Percentiles rank a stretch among this genome's conserved stretches.
Evolutionary conservation across 1,140 invertebrate genomes (phyloP).

Genomic region (Lucilia cuprina): DNA sequence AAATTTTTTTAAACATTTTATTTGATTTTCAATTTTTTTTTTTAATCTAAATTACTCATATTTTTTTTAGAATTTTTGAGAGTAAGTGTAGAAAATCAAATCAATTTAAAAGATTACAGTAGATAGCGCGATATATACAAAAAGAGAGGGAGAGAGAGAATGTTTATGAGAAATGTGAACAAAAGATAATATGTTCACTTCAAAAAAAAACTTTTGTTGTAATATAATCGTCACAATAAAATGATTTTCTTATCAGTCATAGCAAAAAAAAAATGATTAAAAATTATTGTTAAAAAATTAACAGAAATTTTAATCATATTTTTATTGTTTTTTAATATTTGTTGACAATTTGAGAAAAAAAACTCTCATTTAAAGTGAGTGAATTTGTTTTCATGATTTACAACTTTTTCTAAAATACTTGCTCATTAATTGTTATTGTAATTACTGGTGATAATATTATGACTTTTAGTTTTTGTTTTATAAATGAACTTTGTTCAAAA

Average conservation of each 20-base stretch:
- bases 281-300: no score
- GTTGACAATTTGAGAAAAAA: no score
- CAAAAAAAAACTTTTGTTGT: background rate
- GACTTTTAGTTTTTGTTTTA: background rate
- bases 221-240: background rate
- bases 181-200: background rate
- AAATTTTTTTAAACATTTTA: background rate
- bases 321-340: no score
- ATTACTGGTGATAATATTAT: background rate
- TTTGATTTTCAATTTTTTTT: background rate
- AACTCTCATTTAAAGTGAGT: no score
- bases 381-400: background rate
- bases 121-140: background rate
- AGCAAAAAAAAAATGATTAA: background rate
- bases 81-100: background rate
- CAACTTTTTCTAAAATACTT: background rate
- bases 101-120: background rate
- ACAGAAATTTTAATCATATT: no score
- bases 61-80: background rate
- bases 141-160: background rate
- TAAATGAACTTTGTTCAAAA: background rate
- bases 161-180: background rate
- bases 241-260: background rate
- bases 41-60: conserved; percentile 4
- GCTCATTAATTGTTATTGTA: background rate